Base-by-base conservation (phyloP, 1,140 invertebrate genomes). In the Chironomus tepperi region DNA sequence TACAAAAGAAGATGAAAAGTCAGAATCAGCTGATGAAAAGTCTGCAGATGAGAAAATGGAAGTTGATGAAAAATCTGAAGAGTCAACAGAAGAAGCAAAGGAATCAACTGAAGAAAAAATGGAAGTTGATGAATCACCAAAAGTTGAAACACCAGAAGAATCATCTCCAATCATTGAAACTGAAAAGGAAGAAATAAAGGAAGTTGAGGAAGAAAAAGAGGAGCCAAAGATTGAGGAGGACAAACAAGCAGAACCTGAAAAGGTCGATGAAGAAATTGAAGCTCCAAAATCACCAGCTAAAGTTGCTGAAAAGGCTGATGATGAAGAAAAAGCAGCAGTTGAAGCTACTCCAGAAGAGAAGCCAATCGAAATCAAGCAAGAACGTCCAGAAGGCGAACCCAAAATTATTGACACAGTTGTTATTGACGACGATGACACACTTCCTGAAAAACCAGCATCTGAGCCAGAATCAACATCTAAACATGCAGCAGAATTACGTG, bases 401-500 rank as follows among this genome's bases (percentile, higher is more conserved):
- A 74, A 78, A 79, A 75, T 24, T 73, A 43, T 42, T 47, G 73
- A 43, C 6, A 73, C 73, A 3, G 43, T 73, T 7, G 16, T 73
- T 16, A 47, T 42, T 64, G 75, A 74, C 18, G 76, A 70, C 43
- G 74, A 47, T 21, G 74, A 73, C 19, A 80, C 81, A 19, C 75
- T 80, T 0, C 79, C 82, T 7, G 85, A 85, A 76, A 82, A 83
- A 76, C 82, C 84, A 76, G 82, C 83, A 34, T 84, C 81, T n/a
- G 80, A 85, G 10, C 85, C 86, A 67, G 85, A 89, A 78, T 85
- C 88, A 75, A 87, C 85, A 77, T 87, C 87, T 24, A 88, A 89
- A 78, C 88, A 89, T 81, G 86, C 86, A 19, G 88, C 88, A 2
- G 88, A 89, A 80, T 81, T 91, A 0, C 90, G 90, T 79, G 89